phyloP scores from a whole-genome alignment of 2,113 vertebrate species.

The Sphyrna mokarran region DNA sequence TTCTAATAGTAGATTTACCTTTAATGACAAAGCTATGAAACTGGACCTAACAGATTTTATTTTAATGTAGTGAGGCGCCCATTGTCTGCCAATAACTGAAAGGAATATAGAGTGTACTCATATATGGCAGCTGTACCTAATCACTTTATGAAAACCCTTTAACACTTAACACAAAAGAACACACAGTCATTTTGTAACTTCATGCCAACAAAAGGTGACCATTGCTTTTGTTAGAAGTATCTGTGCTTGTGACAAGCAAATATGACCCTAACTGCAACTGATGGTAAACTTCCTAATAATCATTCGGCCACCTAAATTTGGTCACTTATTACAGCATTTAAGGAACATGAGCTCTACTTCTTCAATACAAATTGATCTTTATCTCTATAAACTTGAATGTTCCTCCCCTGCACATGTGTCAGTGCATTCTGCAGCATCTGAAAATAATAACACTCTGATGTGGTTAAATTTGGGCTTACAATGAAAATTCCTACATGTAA shows the following conservation, averaged over 20 bases:
- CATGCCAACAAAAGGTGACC: background rate
- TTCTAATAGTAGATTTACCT: background rate
- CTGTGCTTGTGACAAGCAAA: background rate
- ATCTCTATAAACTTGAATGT: background rate
- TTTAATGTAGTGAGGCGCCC: background rate
- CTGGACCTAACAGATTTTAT: background rate
- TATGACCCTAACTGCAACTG: background rate
- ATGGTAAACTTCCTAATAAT: background rate
- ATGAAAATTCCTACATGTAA: background rate
- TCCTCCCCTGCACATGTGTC: background rate
- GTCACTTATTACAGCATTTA: background rate
- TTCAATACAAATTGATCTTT: background rate
- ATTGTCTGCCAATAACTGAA: background rate
- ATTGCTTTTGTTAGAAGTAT: background rate
- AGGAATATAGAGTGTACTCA: background rate
- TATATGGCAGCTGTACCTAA: background rate
- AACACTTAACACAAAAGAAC: background rate
- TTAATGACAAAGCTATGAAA: background rate
- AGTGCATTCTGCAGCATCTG: background rate
- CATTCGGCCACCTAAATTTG: background rate
- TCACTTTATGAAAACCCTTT: background rate
- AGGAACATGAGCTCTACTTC: background rate
- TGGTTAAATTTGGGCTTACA: slow-evolving; percentile 1
- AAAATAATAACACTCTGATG: background rate
- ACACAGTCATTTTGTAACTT: background rate